Conservation (phyloP, 2,113 vertebrate species). For the Gorsachius goisagi region DNA sequence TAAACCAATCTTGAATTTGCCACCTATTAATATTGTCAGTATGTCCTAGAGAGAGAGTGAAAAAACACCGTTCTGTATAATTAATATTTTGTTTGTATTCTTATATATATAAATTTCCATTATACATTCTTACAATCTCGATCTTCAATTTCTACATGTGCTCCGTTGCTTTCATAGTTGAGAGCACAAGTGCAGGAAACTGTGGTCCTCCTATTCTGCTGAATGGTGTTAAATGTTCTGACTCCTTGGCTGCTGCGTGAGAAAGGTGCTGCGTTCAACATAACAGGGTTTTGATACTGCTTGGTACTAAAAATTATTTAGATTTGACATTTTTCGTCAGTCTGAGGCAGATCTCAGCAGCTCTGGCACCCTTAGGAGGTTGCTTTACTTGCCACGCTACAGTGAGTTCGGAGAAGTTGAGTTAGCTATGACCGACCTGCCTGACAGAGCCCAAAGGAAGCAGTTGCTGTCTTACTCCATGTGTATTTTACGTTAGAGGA, state of each 20-base stretch:
- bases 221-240: not conserved
- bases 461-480: not conserved
- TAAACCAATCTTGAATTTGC: not conserved
- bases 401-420: not conserved
- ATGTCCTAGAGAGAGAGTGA: not conserved
- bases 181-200: not conserved
- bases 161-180: not conserved
- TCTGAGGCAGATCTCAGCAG: not conserved
- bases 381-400: not conserved
- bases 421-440: too few relatives aligned
- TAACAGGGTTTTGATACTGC: not conserved
- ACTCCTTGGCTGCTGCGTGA: not conserved
- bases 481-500: not conserved
- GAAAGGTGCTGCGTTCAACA: not conserved
- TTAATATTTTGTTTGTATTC: not conserved
- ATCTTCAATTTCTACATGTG: not conserved
- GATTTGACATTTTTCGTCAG: rapidly evolving
- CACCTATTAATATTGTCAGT: not conserved
- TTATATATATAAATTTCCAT: not conserved
- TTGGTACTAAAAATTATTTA: not conserved
- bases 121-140: not conserved
- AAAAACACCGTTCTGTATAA: not conserved
- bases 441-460: not conserved
- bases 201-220: not conserved
- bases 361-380: not conserved